These are phyloP conservation scores for Troides aeacus DNA, from an alignment of 2,888 invertebrate species.

Conservation along the genomic window DNA sequence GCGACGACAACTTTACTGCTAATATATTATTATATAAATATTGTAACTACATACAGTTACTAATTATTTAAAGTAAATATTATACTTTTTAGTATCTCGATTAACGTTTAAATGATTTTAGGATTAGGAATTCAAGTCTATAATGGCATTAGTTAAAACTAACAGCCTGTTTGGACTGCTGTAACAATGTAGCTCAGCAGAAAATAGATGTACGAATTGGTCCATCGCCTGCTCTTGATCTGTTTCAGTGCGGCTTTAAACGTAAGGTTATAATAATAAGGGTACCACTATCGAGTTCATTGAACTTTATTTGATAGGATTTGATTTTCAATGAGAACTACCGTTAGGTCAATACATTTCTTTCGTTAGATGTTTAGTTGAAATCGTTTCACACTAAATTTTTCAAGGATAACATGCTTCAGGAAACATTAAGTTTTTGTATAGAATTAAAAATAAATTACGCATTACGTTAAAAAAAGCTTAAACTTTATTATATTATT, in stretches of 20 bases:
- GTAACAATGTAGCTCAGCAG: conserved; percentile 24
- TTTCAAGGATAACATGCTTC: too few species aligned
- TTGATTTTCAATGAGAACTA: background rate
- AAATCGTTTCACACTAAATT: too few species aligned
- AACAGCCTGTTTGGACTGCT: conserved; percentile 4
- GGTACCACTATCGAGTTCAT: conserved; percentile 11
- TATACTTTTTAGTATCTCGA: background rate
- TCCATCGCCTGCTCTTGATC: conserved; percentile 30
- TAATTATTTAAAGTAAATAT: conserved; percentile 8
- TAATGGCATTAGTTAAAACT: conserved; percentile 5
- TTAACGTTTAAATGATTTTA: conserved; percentile 5
- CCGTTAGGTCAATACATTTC: background rate
- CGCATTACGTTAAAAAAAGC: too few species aligned
- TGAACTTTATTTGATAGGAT: conserved; percentile 15
- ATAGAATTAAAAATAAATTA: too few species aligned
- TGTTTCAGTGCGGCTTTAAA: conserved; percentile 24
- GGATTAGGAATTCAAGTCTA: background rate
- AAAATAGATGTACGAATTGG: conserved; percentile 29
- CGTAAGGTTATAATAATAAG: conserved; percentile 29
- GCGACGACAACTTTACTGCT: conserved; percentile 6
- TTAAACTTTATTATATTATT: too few species aligned
- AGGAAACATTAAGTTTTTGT: too few species aligned
- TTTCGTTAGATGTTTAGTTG: background rate
- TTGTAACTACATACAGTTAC: conserved; percentile 1
- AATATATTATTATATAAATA: conserved; percentile 2